phyloP scores from a whole-genome alignment of 2,797 vertebrate species.

The Oreortyx pictus region DNA sequence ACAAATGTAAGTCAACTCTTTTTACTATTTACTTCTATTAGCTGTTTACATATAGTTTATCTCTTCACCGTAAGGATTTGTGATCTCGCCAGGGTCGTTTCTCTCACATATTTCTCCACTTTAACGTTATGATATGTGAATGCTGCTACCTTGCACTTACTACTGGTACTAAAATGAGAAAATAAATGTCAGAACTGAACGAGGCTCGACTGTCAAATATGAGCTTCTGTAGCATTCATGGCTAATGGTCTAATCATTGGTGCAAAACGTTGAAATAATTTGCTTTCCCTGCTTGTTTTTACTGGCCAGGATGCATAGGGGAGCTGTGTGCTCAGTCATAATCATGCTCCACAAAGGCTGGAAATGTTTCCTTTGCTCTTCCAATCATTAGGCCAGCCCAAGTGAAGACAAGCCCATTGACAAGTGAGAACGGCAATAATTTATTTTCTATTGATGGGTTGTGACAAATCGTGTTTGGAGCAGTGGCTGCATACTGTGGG shows the following conservation, averaged over 20 bases:
- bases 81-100: slow-evolving; percentile 53
- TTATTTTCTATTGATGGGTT: slow-evolving; percentile 96
- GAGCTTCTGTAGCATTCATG: slow-evolving; percentile 69
- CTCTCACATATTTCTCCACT: slow-evolving; percentile 41
- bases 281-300: slow-evolving; percentile 79
- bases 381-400: slow-evolving; percentile 81
- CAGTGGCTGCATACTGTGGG: slow-evolving; percentile 84
- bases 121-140: slow-evolving; percentile 18
- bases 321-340: slow-evolving; percentile 74
- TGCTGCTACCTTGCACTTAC: slow-evolving; percentile 49
- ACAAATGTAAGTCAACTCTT: slow-evolving; percentile 33
- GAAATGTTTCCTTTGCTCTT: slow-evolving; percentile 82
- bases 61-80: slow-evolving; percentile 65
- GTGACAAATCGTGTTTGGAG: slow-evolving; percentile 93
- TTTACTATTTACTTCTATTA: neutral
- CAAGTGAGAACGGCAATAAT: slow-evolving; percentile 93
- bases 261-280: slow-evolving; percentile 82
- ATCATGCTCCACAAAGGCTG: slow-evolving; percentile 78
- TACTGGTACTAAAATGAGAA: slow-evolving; percentile 65
- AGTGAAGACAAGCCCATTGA: slow-evolving; percentile 90
- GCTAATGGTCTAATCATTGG: slow-evolving; percentile 76
- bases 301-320: slow-evolving; percentile 74
- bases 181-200: slow-evolving; percentile 71
- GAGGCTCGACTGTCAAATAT: slow-evolving; percentile 71
- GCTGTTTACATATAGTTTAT: neutral